phyloP scores from a whole-genome alignment of 2,888 invertebrate species.

The Pyrrhosoma nymphula region DNA sequence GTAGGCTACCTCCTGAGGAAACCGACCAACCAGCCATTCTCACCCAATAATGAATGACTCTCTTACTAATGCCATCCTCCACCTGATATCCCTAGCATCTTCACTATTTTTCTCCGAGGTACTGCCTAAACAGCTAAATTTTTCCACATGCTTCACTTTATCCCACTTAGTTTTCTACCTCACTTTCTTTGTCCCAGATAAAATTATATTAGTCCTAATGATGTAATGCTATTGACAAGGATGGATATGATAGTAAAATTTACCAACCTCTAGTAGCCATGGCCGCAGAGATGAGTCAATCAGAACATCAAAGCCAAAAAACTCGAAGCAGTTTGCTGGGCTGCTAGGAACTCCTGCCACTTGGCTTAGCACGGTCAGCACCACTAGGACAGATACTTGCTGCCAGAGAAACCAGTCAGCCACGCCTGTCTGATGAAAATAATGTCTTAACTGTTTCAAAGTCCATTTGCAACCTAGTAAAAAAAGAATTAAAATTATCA shows the following conservation, averaged over 20 bases:
- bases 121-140: no score
- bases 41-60: no score
- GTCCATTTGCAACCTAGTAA: conserved; percentile 91
- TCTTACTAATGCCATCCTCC: no score
- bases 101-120: no score
- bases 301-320: conserved; percentile 95
- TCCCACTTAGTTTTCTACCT: no score
- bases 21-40: no score
- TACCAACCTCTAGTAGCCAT: conserved; percentile 91
- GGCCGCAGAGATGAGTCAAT: conserved; percentile 91
- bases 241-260: neutral
- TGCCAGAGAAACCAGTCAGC: conserved; percentile 91
- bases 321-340: conserved; percentile 91
- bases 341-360: conserved; percentile 81
- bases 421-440: conserved; percentile 84
- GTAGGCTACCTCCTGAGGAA: no score
- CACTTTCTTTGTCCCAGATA: no score
- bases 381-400: conserved; percentile 86
- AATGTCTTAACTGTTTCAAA: conserved; percentile 87
- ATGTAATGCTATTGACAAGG: no score
- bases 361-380: conserved; percentile 88
- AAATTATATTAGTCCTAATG: no score
- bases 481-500: conserved; percentile 31
- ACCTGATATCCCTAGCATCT: no score
- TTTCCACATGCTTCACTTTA: no score